Evolutionary conservation across 1,140 invertebrate genomes (phyloP), one percentile per base, ranked within the genome.

Genomic region (Drosophila auraria): DNA sequence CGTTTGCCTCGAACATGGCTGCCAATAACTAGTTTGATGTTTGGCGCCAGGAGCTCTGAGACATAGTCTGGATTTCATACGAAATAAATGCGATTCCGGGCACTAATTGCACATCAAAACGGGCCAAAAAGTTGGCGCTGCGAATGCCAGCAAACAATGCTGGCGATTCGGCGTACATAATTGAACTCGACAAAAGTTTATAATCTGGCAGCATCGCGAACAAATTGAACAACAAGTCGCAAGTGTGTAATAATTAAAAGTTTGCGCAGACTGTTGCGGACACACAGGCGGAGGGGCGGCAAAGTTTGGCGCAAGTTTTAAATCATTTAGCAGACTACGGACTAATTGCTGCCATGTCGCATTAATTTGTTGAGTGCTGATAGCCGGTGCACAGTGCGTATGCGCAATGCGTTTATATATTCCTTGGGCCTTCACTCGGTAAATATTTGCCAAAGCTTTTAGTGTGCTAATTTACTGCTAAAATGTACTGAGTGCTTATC

Each of bases 241-340:
- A 89, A 87, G 78, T 89, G 81, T 72, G 81, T 82, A 72, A 89
- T 89, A 89, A 89, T 89, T 89, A 89, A 89, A 89, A 89, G 58
- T 89, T 89, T 82, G 44, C 53, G 33, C 62, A 64, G 51, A 72
- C 63, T 63, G 68, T 38, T 50, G 40, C 30, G 45, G 54, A 54
- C 56, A 57, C 63, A 70, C 51, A 33, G 15, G 54, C n/a, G 23
- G 17, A 38, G 65, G n/a, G 42, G 56, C 12, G 58, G 20, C 40
- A 64, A 89, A 89, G 73, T 90, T 87, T 68, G 47, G 56, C 20
- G 45, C 66, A 90, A 89, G 64, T 89, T 90, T 82, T 87, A 69
- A 89, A 89, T 83, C 78, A 87, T 74, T 74, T 70, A 83, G 77
- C 58, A 62, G 68, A n/a, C 57, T 17, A 40, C 56, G 68, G 76